These are phyloP conservation scores for Anticlea derivata DNA, from an alignment of 2,888 invertebrate species.

Conservation along the genomic window DNA sequence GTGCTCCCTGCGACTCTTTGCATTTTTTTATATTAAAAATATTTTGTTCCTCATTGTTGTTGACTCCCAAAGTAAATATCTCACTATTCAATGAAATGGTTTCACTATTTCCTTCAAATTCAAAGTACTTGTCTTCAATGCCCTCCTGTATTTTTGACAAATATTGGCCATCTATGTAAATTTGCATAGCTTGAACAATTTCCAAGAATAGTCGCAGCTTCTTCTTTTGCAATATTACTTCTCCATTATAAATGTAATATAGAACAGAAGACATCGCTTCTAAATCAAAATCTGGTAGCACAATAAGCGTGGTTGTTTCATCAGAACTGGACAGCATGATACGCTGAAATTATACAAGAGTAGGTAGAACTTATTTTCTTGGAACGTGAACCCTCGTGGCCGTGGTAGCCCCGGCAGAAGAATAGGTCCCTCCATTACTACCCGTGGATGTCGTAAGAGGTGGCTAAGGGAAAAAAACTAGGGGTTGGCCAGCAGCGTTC, in stretches of 20 bases:
- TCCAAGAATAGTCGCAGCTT: slow-evolving; percentile 84
- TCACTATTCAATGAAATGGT: slow-evolving; percentile 34
- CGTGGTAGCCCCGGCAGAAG: no score
- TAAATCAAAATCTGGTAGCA: slow-evolving; percentile 86
- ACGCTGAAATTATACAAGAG: slow-evolving; percentile 49
- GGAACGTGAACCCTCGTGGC: background rate
- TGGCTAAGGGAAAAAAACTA: no score
- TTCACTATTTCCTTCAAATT: slow-evolving; percentile 30
- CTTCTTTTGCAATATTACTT: slow-evolving; percentile 83
- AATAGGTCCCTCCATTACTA: no score
- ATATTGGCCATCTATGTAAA: slow-evolving; percentile 64
- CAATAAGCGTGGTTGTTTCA: slow-evolving; percentile 84
- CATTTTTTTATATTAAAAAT: slow-evolving; percentile 56
- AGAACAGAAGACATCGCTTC: slow-evolving; percentile 86
- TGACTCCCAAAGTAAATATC: slow-evolving; percentile 47
- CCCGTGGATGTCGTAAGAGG: no score
- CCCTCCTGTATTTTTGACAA: slow-evolving; percentile 44
- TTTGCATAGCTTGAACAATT: slow-evolving; percentile 76
- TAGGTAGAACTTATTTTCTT: background rate
- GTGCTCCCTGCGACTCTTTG: slow-evolving; percentile 39
- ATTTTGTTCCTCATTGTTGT: slow-evolving; percentile 40
- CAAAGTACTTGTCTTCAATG: slow-evolving; percentile 32
- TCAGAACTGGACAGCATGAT: slow-evolving; percentile 63
- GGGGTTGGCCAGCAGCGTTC: no score
- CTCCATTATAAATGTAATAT: slow-evolving; percentile 88